Conservation (phyloP, 2,888 invertebrate species). For the Coelinius sp. region DNA sequence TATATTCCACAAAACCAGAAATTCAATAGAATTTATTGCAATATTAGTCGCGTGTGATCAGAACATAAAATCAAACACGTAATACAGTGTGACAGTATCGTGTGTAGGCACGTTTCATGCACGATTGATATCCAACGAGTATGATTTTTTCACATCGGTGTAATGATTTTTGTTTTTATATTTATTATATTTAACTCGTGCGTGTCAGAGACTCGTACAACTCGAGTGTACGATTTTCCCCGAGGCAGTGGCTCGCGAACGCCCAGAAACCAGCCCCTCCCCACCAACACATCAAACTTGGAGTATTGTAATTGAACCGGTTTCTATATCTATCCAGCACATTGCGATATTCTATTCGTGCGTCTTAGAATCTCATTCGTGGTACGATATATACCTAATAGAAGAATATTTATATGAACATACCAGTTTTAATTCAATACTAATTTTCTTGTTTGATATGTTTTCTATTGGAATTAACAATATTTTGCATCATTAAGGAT, state of each 20-base stretch:
- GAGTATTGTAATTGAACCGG: conserved; percentile 57
- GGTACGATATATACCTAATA: conserved; percentile 2
- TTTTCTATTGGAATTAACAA: background rate
- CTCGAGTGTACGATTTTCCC: conserved; percentile 13
- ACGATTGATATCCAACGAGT: conserved; percentile 31
- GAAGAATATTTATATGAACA: background rate
- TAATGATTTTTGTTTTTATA: conserved; percentile 25
- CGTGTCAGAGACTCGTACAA: conserved; percentile 23
- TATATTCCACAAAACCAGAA: background rate
- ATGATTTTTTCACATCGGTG: background rate
- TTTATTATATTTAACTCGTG: conserved; percentile 12
- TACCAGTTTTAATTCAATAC: background rate
- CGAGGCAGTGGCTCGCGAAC: background rate
- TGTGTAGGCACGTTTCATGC: conserved; percentile 26
- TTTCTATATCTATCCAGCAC: conserved; percentile 46
- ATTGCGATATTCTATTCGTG: conserved; percentile 39
- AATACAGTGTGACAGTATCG: conserved; percentile 28
- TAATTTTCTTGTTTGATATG: background rate
- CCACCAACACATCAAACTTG: background rate
- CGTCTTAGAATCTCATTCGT: conserved; percentile 4
- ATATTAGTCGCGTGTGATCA: conserved; percentile 18
- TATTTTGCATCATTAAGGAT: conserved; percentile 1
- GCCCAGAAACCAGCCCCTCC: conserved; percentile 36
- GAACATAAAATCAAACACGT: conserved; percentile 30
- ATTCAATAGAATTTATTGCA: conserved; percentile 2